Evolutionary conservation across 2,797 vertebrate species (phyloP).

Genomic region (Myripristis murdjan): DNA sequence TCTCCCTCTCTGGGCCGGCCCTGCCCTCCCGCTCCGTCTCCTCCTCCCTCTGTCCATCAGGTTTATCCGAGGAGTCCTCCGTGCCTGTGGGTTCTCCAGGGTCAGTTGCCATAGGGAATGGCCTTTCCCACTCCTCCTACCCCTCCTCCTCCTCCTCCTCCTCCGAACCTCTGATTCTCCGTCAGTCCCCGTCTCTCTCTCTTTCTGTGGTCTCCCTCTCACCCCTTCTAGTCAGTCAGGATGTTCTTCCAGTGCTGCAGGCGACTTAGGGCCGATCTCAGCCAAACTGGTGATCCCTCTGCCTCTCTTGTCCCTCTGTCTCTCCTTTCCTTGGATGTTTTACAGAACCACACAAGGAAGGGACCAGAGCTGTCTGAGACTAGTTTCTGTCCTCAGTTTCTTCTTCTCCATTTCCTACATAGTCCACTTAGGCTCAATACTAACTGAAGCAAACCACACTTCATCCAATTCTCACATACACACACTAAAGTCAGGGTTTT

Average conservation of each 20-base stretch:
- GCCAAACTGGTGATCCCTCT: conserved; percentile 17
- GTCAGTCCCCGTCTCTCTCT: conserved; percentile 87
- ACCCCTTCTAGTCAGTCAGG: conserved; percentile 43
- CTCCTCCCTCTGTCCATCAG: conserved; percentile 89
- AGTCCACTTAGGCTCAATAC: conserved; percentile 31
- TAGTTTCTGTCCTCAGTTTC: conserved; percentile 50
- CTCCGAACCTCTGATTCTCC: conserved; percentile 81
- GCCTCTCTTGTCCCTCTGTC: conserved; percentile 11
- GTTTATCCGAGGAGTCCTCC: conserved; percentile 92
- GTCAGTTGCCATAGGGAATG: conserved; percentile 92
- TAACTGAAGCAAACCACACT: conserved; percentile 38
- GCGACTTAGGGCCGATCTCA: conserved; percentile 37
- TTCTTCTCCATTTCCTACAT: conserved; percentile 66
- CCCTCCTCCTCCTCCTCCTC: conserved; percentile 72
- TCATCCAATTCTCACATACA: conserved; percentile 35
- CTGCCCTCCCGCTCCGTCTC: conserved; percentile 70
- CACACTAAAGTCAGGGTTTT: conserved; percentile 33
- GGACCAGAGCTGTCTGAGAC: conserved; percentile 44
- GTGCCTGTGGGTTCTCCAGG: conserved; percentile 92
- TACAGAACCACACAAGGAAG: conserved; percentile 26
- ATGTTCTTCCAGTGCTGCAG: conserved; percentile 51
- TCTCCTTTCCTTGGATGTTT: conserved; percentile 36
- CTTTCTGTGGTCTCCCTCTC: conserved; percentile 73
- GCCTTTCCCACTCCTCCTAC: conserved; percentile 68
- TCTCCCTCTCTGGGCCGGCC: conserved; percentile 79